Conservation (phyloP, 2,888 invertebrate genomes). For the Andrena praecox region DNA sequence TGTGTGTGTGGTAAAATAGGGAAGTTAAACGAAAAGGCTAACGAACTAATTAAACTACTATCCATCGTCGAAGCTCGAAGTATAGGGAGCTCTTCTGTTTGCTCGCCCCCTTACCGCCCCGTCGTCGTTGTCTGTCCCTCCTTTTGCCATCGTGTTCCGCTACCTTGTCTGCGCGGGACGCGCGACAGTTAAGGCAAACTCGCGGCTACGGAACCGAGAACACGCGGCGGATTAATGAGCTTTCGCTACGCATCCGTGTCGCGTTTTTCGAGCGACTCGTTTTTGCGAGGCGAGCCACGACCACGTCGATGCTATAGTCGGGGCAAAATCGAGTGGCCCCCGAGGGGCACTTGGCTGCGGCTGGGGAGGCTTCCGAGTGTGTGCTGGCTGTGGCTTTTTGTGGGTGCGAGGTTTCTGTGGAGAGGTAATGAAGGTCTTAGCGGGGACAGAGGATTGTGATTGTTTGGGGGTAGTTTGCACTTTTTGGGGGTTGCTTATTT, state of each 20-base stretch:
- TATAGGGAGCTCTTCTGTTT: constrained; percentile 32
- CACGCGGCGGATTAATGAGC: constrained; percentile 34
- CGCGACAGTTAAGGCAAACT: neutral
- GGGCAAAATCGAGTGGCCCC: neutral
- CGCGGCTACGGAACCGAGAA: constrained; percentile 4
- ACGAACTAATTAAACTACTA: constrained; percentile 71
- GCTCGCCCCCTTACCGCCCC: neutral
- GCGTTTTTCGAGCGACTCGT: constrained; percentile 33
- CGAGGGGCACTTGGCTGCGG: neutral
- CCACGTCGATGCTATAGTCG: neutral
- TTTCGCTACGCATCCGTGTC: constrained; percentile 22
- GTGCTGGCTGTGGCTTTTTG: too few species aligned
- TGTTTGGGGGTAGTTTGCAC: too few species aligned
- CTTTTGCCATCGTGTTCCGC: constrained; percentile 3
- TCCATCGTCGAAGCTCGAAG: constrained; percentile 39
- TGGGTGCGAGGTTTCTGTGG: too few species aligned
- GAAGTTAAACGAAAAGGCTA: constrained; percentile 61
- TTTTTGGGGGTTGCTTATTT: too few species aligned
- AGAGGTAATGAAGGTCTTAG: too few species aligned
- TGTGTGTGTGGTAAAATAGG: constrained; percentile 11
- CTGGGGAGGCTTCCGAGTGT: neutral
- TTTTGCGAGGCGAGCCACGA: neutral
- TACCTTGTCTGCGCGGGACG: constrained; percentile 10
- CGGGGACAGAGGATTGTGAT: too few species aligned
- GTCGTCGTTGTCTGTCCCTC: neutral